Base-by-base conservation (phyloP, 1,140 invertebrate species). In the Aleiodes sp. region DNA sequence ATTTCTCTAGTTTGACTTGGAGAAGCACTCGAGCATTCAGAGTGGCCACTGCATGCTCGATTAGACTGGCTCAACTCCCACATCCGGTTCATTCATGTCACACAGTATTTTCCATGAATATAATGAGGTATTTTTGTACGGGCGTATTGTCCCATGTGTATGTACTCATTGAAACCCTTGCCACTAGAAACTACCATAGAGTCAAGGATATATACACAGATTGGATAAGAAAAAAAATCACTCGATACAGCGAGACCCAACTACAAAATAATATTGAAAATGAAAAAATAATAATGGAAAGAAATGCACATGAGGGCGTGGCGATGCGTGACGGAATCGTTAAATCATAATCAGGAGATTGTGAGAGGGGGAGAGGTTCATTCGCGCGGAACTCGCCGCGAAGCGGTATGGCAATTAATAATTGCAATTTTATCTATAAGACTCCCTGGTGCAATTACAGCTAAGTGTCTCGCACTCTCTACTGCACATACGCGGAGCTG, bases 321-420 rank as follows among this genome's bases (percentile, higher is more conserved):
- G 43, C 64, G 63, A 46, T 68, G 56, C 72, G 74, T 72, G 68
- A 74, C 70, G 68, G 57, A 72, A 76, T 75, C 74, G 69, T 72
- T 75, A 73, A 75, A 75, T 76, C 75, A 75, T 75, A 76, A 76
- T 76, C 73, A 73, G 61, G 37, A 57, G 9, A 4, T 59, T 37
- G 6, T 43, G 41, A 60, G 3, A 62, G 46, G 10, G 62, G 72
- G 65, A 37, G 28, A 8, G 43, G 39, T 64, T 67, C 67, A 61
- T 16, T 72, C 46, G 65, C 68, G 65, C 71, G 73, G 61, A 62
- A 71, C 70, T 62, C 33, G 73, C 57, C 31, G 35, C 69, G 46
- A 65, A 35, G 64, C 57, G 56, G 31, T 16, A 64, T 69, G 70
- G 46, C 65, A 70, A 76, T 75, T 76, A 76, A 71, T 71, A 68